Percentiles rank a stretch among this genome's conserved stretches.
phyloP scores from a whole-genome alignment of 1,140 invertebrate species.

The Holotrichia oblita region DNA sequence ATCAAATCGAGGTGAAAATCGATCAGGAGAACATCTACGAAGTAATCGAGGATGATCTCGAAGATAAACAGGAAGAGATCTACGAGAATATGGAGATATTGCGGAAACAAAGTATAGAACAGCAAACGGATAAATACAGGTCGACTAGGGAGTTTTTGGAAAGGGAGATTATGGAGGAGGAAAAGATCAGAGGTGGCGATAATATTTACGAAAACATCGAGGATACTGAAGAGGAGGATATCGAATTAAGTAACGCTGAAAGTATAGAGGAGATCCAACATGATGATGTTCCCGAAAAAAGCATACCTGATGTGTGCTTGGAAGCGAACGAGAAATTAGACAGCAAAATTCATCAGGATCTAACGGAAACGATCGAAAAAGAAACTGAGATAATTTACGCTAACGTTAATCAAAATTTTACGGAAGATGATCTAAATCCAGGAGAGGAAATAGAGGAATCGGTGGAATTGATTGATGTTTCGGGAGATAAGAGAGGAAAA shows the following conservation, averaged over 20 bases:
- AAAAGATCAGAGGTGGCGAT: constrained; percentile 25
- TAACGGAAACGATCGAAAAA: too few species aligned
- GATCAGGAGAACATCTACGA: constrained; percentile 6
- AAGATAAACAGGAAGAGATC: constrained; percentile 27
- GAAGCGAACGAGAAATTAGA: constrained; percentile 9
- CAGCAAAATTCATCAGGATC: too few species aligned
- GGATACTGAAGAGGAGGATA: constrained; percentile 42
- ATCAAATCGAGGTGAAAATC: constrained; percentile 37
- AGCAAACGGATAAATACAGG: neutral
- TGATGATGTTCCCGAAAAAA: constrained; percentile 15
- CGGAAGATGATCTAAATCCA: constrained; percentile 45
- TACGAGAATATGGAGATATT: constrained; percentile 33
- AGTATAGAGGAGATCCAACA: constrained; percentile 18
- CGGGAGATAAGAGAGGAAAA: constrained; percentile 50
- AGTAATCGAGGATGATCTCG: constrained; percentile 27
- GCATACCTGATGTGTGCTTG: constrained; percentile 28
- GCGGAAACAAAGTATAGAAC: constrained; percentile 33
- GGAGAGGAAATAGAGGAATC: constrained; percentile 2
- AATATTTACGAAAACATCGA: constrained; percentile 47
- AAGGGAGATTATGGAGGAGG: constrained; percentile 24
- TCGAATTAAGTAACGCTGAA: constrained; percentile 21
- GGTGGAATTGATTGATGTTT: too few species aligned
- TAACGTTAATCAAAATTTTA: too few species aligned
- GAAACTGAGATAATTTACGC: constrained; percentile 25
- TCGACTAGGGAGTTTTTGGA: constrained; percentile 22